phyloP scores from a whole-genome alignment of 2,797 vertebrate genomes.

The Sebastes iracundus region DNA sequence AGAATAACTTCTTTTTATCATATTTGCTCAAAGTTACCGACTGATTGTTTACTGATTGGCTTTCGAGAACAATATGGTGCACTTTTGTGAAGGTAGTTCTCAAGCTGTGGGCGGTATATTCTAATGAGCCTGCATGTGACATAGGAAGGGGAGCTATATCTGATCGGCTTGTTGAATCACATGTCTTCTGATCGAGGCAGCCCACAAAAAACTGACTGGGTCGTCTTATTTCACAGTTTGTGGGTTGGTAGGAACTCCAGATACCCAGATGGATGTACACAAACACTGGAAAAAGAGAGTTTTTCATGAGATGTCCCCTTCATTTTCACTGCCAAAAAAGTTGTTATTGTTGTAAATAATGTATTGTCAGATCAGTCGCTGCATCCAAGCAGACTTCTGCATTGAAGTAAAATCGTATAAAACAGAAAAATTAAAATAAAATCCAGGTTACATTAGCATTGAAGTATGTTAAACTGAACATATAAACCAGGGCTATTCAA shows the following conservation, averaged over 20 bases:
- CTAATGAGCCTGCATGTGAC: too few relatives aligned
- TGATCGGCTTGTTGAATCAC: too few relatives aligned
- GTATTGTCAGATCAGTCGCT: neutral
- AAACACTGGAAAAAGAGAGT: neutral
- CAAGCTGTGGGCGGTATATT: too few relatives aligned
- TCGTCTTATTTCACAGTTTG: neutral
- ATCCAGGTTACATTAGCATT: neutral
- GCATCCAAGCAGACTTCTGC: neutral
- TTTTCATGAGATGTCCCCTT: neutral
- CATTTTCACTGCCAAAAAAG: neutral
- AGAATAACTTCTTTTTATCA: neutral
- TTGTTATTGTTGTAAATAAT: neutral
- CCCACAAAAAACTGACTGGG: neutral
- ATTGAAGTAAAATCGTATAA: neutral
- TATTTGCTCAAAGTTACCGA: neutral
- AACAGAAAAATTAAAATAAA: neutral
- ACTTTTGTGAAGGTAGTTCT: too few relatives aligned
- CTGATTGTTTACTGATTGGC: too few relatives aligned
- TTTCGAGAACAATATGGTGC: too few relatives aligned
- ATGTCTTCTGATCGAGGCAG: too few relatives aligned
- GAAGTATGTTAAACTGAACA: neutral
- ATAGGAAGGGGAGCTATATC: too few relatives aligned
- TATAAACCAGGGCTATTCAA: neutral
- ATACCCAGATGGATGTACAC: neutral
- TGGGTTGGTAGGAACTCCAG: neutral